phyloP scores from a whole-genome alignment of 35 echinoderm and acorn worm species.

The Heliocidaris erythrogramma region DNA sequence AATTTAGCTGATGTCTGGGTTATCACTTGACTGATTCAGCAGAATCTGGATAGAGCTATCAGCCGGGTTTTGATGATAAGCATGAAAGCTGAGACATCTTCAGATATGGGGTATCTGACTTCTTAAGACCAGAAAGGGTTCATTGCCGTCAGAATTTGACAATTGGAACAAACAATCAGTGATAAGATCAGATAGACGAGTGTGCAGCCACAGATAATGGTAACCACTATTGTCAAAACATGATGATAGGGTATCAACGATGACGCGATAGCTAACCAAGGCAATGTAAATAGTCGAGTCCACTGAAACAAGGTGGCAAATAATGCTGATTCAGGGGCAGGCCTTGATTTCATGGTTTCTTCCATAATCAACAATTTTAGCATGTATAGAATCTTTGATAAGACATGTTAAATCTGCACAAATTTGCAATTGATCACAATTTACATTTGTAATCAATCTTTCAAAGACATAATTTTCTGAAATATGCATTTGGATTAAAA shows the following conservation, averaged over 20 bases:
- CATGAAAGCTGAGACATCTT: neutral
- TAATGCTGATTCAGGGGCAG: neutral
- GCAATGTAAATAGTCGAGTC: neutral
- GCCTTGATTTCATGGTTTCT: neutral
- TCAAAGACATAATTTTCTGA: too few species aligned
- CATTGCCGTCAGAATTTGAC: constrained; percentile 7
- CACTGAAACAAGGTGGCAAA: neutral
- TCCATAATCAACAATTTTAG: neutral
- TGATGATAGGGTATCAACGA: neutral
- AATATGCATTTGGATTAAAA: too few species aligned
- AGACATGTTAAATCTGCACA: too few species aligned
- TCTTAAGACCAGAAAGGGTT: neutral
- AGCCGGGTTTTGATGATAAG: neutral
- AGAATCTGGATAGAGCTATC: neutral
- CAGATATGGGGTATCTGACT: neutral
- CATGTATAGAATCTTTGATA: too few species aligned
- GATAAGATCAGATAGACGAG: neutral
- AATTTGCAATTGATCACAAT: too few species aligned
- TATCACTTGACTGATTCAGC: neutral
- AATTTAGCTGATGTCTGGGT: neutral
- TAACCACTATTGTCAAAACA: constrained; percentile 5
- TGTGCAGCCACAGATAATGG: neutral
- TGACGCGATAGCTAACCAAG: neutral
- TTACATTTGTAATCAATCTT: too few species aligned
- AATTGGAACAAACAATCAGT: neutral